phyloP scores from a whole-genome alignment of 1,140 invertebrate genomes.

The Trissolcus basalis region DNA sequence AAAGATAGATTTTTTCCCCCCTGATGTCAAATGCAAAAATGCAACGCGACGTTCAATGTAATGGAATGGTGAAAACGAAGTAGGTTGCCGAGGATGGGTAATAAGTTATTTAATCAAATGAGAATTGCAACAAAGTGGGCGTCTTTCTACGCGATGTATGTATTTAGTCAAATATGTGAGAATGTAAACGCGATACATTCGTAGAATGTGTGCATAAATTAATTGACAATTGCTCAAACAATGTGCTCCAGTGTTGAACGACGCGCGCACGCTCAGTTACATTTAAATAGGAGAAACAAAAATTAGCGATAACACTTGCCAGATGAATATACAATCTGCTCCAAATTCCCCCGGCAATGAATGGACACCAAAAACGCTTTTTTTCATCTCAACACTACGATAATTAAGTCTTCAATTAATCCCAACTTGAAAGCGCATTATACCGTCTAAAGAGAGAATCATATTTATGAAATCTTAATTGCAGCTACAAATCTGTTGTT shows the following conservation, averaged over 20 bases:
- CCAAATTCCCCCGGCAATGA: neutral
- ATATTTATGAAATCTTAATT: no score
- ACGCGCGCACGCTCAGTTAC: constrained; percentile 37
- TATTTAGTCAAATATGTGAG: constrained; percentile 42
- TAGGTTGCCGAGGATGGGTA: constrained; percentile 4
- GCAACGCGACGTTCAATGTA: constrained; percentile 9
- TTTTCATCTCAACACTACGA: no score
- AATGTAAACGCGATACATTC: constrained; percentile 38
- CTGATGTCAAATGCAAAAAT: neutral
- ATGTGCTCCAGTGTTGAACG: constrained; percentile 47
- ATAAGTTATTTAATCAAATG: constrained; percentile 27
- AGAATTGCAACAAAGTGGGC: constrained; percentile 30
- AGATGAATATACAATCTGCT: neutral
- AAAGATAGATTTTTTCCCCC: no score
- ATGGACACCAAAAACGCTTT: neutral
- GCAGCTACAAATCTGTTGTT: no score
- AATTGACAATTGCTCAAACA: constrained; percentile 58
- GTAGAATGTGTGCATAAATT: constrained; percentile 45
- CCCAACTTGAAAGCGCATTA: no score
- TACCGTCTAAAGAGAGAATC: no score
- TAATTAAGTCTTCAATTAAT: no score
- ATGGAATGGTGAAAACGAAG: constrained; percentile 14
- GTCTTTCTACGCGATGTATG: constrained; percentile 29
- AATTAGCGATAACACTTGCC: constrained; percentile 4
- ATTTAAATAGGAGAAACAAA: constrained; percentile 1